These are phyloP conservation scores for Arenaria interpres DNA, from an alignment of 2,113 vertebrate genomes.

Conservation along the genomic window DNA sequence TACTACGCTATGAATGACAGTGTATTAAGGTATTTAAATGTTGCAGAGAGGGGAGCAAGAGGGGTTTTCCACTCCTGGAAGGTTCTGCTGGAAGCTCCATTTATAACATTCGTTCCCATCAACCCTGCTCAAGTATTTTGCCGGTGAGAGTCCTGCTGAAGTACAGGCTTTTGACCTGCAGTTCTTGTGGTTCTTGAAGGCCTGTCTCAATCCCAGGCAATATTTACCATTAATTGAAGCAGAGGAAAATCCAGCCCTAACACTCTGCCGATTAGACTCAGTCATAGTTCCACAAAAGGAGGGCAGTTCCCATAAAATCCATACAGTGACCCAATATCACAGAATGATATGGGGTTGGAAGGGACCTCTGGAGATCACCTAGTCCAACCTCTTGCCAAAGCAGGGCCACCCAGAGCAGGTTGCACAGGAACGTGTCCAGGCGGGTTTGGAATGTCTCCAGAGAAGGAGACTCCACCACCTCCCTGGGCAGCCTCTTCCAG, in stretches of 20 bases:
- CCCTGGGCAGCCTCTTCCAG: too few species aligned
- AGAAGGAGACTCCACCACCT: too few species aligned
- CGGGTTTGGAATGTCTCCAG: too few species aligned
- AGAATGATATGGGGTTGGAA: too few species aligned
- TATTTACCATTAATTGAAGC: background rate
- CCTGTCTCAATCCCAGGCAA: background rate
- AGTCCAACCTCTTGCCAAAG: too few species aligned
- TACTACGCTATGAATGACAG: background rate
- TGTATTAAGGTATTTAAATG: background rate
- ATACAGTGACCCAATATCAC: background rate
- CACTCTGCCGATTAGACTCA: background rate
- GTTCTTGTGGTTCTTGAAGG: fast-evolving
- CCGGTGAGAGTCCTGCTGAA: background rate
- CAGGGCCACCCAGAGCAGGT: too few species aligned
- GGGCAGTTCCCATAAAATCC: background rate
- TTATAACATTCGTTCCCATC: background rate
- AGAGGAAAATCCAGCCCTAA: background rate
- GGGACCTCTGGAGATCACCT: too few species aligned
- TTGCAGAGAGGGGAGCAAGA: background rate
- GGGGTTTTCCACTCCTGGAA: background rate
- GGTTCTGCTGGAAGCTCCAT: background rate
- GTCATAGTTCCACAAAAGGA: background rate
- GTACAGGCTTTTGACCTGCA: background rate
- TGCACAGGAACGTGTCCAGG: too few species aligned
- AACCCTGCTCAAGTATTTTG: background rate